These are phyloP conservation scores for Zaprionus kolodkinae DNA, from an alignment of 1,140 invertebrate species.

Conservation along the genomic window DNA sequence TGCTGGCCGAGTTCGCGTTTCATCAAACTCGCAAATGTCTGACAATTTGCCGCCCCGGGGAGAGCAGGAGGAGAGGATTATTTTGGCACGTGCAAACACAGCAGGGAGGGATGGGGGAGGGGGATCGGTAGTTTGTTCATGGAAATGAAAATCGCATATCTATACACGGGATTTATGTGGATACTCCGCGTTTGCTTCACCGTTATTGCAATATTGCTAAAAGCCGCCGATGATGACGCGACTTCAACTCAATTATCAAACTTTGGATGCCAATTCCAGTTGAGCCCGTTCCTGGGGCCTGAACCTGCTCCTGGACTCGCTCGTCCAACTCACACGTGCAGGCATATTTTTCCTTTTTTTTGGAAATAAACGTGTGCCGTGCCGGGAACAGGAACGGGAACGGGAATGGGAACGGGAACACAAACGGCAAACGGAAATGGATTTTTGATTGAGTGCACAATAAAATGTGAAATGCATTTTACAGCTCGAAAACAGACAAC, in stretches of 20 bases:
- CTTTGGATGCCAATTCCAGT: conserved; percentile 71
- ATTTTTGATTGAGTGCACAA: conserved; percentile 82
- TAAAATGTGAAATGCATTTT: conserved; percentile 82
- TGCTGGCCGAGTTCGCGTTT: conserved; percentile 40
- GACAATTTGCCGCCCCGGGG: conserved; percentile 8
- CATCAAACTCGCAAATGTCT: conserved; percentile 52
- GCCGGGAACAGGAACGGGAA: neutral
- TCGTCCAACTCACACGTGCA: conserved; percentile 45
- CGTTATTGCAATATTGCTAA: conserved; percentile 62
- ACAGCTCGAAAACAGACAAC: conserved; percentile 64
- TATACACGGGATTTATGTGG: conserved; percentile 32
- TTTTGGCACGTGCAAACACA: conserved; percentile 59
- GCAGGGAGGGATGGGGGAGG: neutral
- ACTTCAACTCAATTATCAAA: conserved; percentile 80
- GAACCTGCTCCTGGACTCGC: conserved; percentile 9
- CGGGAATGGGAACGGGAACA: neutral
- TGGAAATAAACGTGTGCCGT: conserved; percentile 23
- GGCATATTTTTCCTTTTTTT: conserved; percentile 38
- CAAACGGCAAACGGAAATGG: conserved; percentile 75
- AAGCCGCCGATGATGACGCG: conserved; percentile 66
- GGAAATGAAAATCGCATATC: conserved; percentile 20
- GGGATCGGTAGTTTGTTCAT: conserved; percentile 1
- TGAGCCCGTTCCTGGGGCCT: conserved; percentile 24
- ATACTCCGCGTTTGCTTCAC: conserved; percentile 3
- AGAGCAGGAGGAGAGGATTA: conserved; percentile 25